Evolutionary conservation across 2,797 vertebrate genomes (phyloP).

Genomic region (Enteromius trimaculatus): DNA sequence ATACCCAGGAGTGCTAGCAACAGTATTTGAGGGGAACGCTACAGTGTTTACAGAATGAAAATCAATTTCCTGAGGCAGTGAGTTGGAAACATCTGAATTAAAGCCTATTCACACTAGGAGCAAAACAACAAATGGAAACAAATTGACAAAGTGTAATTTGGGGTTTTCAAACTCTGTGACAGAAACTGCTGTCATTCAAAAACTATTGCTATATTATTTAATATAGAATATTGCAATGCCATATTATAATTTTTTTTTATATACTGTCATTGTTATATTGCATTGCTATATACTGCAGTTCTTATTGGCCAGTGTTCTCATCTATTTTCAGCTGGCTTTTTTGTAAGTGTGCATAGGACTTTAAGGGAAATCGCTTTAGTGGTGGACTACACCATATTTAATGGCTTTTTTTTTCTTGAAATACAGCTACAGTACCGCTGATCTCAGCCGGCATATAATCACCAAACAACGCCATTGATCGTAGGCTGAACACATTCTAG

Average conservation of each 20-base stretch:
- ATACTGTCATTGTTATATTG: not conserved
- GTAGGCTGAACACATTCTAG: not conserved
- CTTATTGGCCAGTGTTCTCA: not conserved
- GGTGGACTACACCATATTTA: constrained; percentile 5
- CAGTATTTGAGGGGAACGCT: not conserved
- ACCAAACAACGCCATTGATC: not conserved
- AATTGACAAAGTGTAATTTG: not conserved
- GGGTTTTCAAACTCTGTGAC: not conserved
- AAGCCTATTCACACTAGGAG: not conserved
- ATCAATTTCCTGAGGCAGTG: not conserved
- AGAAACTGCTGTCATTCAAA: not conserved
- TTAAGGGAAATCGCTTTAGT: not conserved
- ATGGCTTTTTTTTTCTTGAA: not conserved
- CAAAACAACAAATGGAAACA: not conserved
- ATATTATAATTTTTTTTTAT: not conserved
- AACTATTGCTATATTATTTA: not conserved
- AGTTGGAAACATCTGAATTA: not conserved
- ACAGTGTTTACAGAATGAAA: not conserved
- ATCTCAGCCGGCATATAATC: not conserved
- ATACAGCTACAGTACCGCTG: not conserved
- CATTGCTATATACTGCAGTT: not conserved
- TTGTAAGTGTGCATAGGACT: not conserved
- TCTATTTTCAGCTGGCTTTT: not conserved
- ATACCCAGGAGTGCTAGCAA: not conserved
- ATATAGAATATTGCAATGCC: not conserved